Percentiles rank a stretch among this genome's conserved stretches.
phyloP scores from a whole-genome alignment of 1,140 invertebrate genomes.

The Helicorthomorpha holstii region DNA sequence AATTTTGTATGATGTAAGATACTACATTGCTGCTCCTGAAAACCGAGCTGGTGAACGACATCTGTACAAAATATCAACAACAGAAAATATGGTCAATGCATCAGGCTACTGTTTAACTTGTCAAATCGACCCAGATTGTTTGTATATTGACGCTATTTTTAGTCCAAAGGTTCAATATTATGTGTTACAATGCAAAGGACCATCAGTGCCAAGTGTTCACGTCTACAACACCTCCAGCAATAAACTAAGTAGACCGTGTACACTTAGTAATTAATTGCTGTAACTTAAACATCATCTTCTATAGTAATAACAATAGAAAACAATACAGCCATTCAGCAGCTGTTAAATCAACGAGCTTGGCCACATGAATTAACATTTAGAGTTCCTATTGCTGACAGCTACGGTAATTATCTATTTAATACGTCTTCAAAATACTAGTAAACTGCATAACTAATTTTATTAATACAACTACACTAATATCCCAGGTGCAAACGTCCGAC shows the following conservation, averaged over 20 bases:
- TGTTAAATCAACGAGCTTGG: slow-evolving; percentile 48
- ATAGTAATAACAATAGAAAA: slow-evolving; percentile 25
- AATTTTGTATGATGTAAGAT: slow-evolving; percentile 39
- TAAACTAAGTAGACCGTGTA: background rate
- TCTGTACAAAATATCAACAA: slow-evolving; percentile 48
- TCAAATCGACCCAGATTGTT: slow-evolving; percentile 15
- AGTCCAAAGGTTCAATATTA: slow-evolving; percentile 24
- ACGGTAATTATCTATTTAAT: slow-evolving; percentile 24
- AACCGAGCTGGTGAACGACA: slow-evolving; percentile 63
- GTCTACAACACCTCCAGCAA: slow-evolving; percentile 6
- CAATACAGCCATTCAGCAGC: slow-evolving; percentile 37
- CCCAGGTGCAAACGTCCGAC: slow-evolving; percentile 43
- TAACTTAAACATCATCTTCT: background rate
- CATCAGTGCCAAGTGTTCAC: slow-evolving; percentile 35
- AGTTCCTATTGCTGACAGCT: slow-evolving; percentile 64
- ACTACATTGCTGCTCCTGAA: slow-evolving; percentile 66
- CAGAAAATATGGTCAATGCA: background rate
- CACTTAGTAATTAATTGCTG: background rate
- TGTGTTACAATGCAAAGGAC: slow-evolving; percentile 49
- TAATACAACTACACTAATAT: background rate
- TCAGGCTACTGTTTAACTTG: slow-evolving; percentile 46
- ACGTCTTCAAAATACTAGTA: background rate
- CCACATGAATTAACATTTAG: slow-evolving; percentile 61
- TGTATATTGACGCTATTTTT: slow-evolving; percentile 2
- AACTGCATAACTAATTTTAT: background rate